Evolutionary conservation across 2,113 vertebrate genomes (phyloP), one percentile per base, ranked within the genome.

Genomic region (Protobothrops flavoviridis): DNA sequence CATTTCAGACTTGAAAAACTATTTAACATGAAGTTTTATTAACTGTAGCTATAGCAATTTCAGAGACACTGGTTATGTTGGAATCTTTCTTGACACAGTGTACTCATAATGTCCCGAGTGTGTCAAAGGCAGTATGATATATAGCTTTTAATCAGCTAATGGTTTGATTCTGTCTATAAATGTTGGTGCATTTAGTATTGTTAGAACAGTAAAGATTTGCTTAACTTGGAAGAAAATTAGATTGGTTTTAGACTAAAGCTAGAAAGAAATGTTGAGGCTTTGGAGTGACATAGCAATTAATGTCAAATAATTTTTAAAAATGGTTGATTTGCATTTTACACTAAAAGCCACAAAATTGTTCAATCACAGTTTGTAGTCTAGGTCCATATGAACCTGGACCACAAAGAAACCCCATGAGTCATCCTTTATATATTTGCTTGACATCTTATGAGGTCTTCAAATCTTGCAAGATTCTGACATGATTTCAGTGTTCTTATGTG

Each of bases 121-220:
- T 97, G 96, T 97, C 93, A 88, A 95, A 95, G 96, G 55, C 93
- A 96, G 95, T 0, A 0, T 97, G 97, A 97, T 97, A 95, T 96
- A 95, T 97, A 96, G 96, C 97, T 97, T 98, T 97, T 97, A 97
- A 98, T 98, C 97, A 97, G 92, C 96, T 97, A 97, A 98, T 97
- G 96, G 97, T 94, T 94, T 93, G 96, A 95, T 93, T 93, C 93
- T 96, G 93, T 13, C 29, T 56, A 52, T 87, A 93, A 95, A 93
- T n/a, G 94, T 89, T 90, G 61, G 43, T 91, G 24, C 59, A 45
- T 96, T 96, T 95, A 95, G 56, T 61, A 50, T n/a, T 94, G 93
- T 95, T 94, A 94, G 93, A 94, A 94, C 93, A 97, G 95, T 96
- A 94, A 88, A 92, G 91, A 95, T 95, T 95, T 95, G 93, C 91